phyloP scores from a whole-genome alignment of 2,888 invertebrate genomes.

The Syrphus vitripennis region DNA sequence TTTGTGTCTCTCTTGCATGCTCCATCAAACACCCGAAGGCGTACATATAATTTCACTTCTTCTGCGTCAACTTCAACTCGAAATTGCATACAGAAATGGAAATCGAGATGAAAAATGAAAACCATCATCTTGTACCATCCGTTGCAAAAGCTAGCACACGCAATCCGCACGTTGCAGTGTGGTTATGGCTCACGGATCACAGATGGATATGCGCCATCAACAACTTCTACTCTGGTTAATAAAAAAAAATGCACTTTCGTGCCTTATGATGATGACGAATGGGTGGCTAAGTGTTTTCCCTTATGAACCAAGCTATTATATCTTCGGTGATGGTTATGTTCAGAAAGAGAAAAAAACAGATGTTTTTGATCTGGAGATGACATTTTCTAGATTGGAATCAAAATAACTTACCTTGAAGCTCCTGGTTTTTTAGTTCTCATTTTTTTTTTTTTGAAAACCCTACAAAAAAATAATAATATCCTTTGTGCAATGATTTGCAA shows the following conservation, averaged over 20 bases:
- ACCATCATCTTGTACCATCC: conserved; percentile 2
- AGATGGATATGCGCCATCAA: neutral
- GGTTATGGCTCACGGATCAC: neutral
- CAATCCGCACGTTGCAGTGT: conserved; percentile 29
- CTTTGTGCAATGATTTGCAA: conserved; percentile 1
- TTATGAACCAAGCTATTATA: neutral
- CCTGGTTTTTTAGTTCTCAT: neutral
- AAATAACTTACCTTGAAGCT: conserved; percentile 7
- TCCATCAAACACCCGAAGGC: neutral
- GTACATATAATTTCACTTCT: neutral
- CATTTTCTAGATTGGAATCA: conserved; percentile 15
- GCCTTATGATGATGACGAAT: neutral
- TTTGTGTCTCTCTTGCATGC: neutral
- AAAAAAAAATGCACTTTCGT: conserved; percentile 9
- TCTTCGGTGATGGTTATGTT: neutral
- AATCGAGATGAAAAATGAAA: conserved; percentile 49
- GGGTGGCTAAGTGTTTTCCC: neutral
- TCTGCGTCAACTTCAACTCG: neutral
- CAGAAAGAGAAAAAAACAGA: neutral
- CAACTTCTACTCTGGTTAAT: neutral
- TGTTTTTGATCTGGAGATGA: conserved; percentile 17
- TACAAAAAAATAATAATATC: neutral
- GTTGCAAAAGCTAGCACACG: conserved; percentile 53
- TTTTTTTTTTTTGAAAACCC: neutral
- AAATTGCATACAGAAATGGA: conserved; percentile 42